Conservation (phyloP, 2,888 invertebrate species). For the Norana najaformis region DNA sequence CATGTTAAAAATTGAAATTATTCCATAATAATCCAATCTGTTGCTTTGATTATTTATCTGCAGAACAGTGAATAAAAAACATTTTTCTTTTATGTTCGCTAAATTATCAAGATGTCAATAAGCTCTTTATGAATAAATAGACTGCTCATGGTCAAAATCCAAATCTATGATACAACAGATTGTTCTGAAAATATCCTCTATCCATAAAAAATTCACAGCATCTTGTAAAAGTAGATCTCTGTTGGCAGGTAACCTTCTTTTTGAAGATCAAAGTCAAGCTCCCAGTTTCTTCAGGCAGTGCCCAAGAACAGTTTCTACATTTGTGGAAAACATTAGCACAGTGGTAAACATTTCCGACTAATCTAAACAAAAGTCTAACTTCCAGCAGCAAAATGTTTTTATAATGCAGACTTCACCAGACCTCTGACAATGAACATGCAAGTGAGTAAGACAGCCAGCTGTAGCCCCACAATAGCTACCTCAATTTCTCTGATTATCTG, state of each 20-base stretch:
- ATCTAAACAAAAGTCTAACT: not conserved
- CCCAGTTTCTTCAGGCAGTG: not conserved
- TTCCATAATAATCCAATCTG: not conserved
- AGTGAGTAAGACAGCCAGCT: not conserved
- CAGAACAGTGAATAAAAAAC: not conserved
- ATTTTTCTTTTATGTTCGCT: not conserved
- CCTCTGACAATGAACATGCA: not conserved
- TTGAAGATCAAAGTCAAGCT: not conserved
- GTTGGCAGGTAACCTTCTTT: not conserved
- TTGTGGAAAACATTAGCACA: not conserved
- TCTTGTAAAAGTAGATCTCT: not conserved
- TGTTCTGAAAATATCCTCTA: too few species aligned
- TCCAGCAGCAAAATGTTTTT: not conserved
- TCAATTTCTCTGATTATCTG: slow-evolving; percentile 81
- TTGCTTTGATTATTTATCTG: not conserved
- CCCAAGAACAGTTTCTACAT: not conserved
- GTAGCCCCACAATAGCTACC: slow-evolving; percentile 53
- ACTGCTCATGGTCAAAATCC: not conserved
- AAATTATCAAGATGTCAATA: not conserved
- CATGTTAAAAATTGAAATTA: not conserved
- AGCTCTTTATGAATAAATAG: not conserved
- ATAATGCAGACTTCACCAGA: not conserved
- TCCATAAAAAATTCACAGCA: not conserved
- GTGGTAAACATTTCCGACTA: not conserved
- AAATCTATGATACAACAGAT: not conserved